Evolutionary conservation across 2,113 vertebrate species (phyloP).

Genomic region (Danio rerio): DNA sequence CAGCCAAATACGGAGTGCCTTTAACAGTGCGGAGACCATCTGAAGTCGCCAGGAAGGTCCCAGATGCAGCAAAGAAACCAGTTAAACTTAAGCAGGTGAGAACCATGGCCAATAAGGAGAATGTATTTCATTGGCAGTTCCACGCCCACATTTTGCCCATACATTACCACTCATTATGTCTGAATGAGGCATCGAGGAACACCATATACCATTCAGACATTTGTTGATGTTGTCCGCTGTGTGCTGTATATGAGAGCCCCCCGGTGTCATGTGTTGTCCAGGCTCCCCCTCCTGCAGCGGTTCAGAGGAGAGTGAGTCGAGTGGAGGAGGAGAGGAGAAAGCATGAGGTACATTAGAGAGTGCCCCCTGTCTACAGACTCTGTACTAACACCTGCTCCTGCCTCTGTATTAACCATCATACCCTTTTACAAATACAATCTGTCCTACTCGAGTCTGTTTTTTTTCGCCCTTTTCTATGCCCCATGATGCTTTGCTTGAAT

Average conservation of each 20-base stretch:
- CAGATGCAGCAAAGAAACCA: conserved; percentile 77
- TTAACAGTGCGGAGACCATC: conserved; percentile 83
- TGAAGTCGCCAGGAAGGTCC: conserved; percentile 75
- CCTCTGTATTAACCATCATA: conserved; percentile 57
- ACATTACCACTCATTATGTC: not conserved
- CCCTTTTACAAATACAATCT: conserved; percentile 20
- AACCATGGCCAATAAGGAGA: not conserved
- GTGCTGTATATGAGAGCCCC: conserved; percentile 66
- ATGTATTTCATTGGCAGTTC: conserved; percentile 1
- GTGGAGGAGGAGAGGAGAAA: conserved; percentile 88
- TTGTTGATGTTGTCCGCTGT: conserved; percentile 23
- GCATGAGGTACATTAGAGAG: conserved; percentile 84
- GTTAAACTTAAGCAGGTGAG: conserved; percentile 85
- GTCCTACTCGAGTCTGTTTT: not conserved
- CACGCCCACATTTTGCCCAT: not conserved
- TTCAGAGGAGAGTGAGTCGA: conserved; percentile 84
- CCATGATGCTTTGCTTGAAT: too few species aligned
- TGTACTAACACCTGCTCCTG: conserved; percentile 65
- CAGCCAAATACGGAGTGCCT: conserved; percentile 97
- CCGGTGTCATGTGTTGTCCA: conserved; percentile 85
- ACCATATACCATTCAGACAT: not conserved
- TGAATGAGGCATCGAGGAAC: not conserved
- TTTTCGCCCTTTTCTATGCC: not conserved
- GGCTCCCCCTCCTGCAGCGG: conserved; percentile 78
- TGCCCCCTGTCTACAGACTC: conserved; percentile 52